Evolutionary conservation across 2,797 vertebrate genomes (phyloP).

Genomic region (Manis pentadactyla): DNA sequence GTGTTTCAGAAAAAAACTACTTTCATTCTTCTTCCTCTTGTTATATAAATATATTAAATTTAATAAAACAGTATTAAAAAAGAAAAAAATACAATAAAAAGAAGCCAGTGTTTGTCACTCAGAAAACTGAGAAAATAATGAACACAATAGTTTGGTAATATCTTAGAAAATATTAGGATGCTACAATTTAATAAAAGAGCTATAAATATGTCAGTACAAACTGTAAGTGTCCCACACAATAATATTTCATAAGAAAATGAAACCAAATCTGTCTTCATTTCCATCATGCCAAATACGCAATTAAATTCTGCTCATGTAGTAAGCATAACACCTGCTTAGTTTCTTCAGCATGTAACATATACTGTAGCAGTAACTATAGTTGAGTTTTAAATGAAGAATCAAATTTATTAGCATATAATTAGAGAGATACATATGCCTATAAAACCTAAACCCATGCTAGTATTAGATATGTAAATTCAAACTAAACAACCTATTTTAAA

Average conservation of each 20-base stretch:
- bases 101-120: constrained; percentile 25
- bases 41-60: constrained; percentile 41
- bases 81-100: constrained; percentile 60
- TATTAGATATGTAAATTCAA: constrained; percentile 79
- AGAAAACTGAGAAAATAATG: constrained; percentile 64
- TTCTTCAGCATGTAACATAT: constrained; percentile 66
- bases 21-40: constrained; percentile 68
- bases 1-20: neutral
- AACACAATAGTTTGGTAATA: constrained; percentile 67
- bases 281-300: constrained; percentile 77
- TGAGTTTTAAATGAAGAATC: constrained; percentile 82
- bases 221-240: constrained; percentile 59
- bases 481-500: constrained; percentile 81
- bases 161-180: constrained; percentile 80
- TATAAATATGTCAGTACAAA: constrained; percentile 78
- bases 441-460: constrained; percentile 81
- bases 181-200: constrained; percentile 79
- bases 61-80: constrained; percentile 70
- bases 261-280: constrained; percentile 80
- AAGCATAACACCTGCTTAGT: constrained; percentile 73
- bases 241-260: constrained; percentile 72
- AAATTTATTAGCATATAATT: constrained; percentile 85
- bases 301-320: constrained; percentile 80
- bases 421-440: constrained; percentile 77
- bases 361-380: constrained; percentile 53